Conservation (phyloP, 2,888 invertebrate species). For the Metalampra italica region DNA sequence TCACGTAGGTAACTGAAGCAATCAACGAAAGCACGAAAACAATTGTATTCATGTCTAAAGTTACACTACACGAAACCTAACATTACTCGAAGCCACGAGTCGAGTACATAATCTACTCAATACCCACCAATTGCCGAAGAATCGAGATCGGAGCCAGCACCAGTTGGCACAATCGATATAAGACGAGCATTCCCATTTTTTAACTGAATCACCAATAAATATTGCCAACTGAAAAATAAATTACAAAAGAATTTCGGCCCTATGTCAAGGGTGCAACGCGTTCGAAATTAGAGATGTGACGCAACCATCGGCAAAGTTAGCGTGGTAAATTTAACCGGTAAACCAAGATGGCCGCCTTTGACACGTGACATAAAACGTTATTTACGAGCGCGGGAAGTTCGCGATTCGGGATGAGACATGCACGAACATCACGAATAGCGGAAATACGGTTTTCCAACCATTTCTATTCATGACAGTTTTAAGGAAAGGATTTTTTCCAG, state of each 20-base stretch:
- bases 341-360: constrained; percentile 65
- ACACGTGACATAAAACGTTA: constrained; percentile 73
- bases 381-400: constrained; percentile 69
- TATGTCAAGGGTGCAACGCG: constrained; percentile 45
- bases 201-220: constrained; percentile 29
- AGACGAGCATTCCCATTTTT: constrained; percentile 60
- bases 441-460: constrained; percentile 57
- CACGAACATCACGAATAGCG: constrained; percentile 68
- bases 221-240: constrained; percentile 26
- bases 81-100: constrained; percentile 34
- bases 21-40: not conserved
- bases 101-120: constrained; percentile 55
- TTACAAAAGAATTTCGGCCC: constrained; percentile 37
- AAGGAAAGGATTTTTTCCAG: constrained; percentile 41
- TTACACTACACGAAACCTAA: constrained; percentile 26
- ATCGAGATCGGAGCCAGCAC: constrained; percentile 73
- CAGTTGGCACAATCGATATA: constrained; percentile 75
- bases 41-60: constrained; percentile 19
- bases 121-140: constrained; percentile 51
- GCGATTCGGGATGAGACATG: constrained; percentile 69
- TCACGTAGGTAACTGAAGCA: too few species aligned
- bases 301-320: constrained; percentile 30
- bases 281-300: constrained; percentile 28
- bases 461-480: constrained; percentile 70
- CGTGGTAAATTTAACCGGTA: constrained; percentile 44